Evolutionary conservation across 2,888 invertebrate genomes (phyloP), one percentile per base, ranked within the genome.

Genomic region (Cecidostiba fungosa): DNA sequence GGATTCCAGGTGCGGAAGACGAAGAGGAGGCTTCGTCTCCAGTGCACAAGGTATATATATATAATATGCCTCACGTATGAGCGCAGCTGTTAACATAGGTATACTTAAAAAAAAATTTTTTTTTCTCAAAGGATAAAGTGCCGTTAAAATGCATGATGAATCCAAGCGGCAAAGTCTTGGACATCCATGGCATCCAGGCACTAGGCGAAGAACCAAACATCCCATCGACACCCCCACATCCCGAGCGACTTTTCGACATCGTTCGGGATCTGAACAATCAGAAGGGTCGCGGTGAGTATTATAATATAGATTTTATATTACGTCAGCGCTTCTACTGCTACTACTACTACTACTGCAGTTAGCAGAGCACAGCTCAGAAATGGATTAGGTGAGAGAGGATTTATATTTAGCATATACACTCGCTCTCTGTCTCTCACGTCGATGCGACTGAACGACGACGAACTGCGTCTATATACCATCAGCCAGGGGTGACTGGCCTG

Each of bases 251-350:
- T 90, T 96, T 97, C 90, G 96, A 96, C 93, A 95, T 97, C 89
- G 97, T 97, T 78, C 95, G 96, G 86, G 97, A 97, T 91, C 94
- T 97, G 86, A 96, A 97, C 92, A 95, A 96, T 87, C 96, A 96
- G 84, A 96, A 95, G 93, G 97, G 97, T 92, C 96, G 96, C 94
- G 97, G 96, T 96, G 93, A 94, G 88, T 66, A 14, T 66, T 62
- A 62, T 10, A 66, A 62, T 10, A 66, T 29, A 26, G 12, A 66
- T 66, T 26, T 66, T 23, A 62, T 16, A 81, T 84, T 85, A 85
- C 86, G 86, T 86, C 86, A 81, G 84, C 19, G 54, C n/a, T n/a
- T n/a, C n/a, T n/a, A n/a, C n/a, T n/a, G n/a, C n/a, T n/a, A n/a
- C n/a, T n/a, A n/a, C n/a, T n/a, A n/a, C n/a, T n/a, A n/a, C n/a